phyloP scores from a whole-genome alignment of 2,113 vertebrate species.

The Gasterosteus nipponicus region DNA sequence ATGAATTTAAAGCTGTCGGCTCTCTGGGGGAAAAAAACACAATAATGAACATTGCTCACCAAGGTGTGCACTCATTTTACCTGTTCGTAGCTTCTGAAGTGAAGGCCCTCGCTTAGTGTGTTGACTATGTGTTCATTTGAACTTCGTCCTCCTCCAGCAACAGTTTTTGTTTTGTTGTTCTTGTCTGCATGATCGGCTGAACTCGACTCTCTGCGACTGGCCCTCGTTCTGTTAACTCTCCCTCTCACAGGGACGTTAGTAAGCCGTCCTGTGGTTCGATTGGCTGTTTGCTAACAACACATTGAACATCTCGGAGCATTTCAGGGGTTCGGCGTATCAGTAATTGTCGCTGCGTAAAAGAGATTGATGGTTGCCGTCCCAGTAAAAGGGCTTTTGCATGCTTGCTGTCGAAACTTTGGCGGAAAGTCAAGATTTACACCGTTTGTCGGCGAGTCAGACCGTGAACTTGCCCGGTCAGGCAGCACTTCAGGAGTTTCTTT shows the following conservation, averaged over 20 bases:
- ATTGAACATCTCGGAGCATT: conserved; percentile 23
- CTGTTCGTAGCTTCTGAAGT: background rate
- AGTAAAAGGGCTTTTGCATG: conserved; percentile 52
- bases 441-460: conserved; percentile 12
- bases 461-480: conserved; percentile 68
- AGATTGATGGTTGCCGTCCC: background rate
- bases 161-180: conserved; percentile 42
- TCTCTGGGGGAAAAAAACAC: conserved; percentile 55
- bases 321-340: conserved; percentile 17
- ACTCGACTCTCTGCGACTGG: conserved; percentile 21
- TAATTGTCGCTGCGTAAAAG: conserved; percentile 13
- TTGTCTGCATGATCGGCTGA: conserved; percentile 60
- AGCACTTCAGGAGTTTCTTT: conserved; percentile 43
- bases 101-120: background rate
- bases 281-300: conserved; percentile 62
- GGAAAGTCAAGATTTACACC: conserved; percentile 47
- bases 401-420: conserved; percentile 23
- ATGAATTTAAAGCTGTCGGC: conserved; percentile 23
- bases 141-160: conserved; percentile 83
- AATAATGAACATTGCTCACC: conserved; percentile 10
- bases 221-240: conserved; percentile 15
- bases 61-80: conserved; percentile 39
- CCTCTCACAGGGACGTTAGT: background rate
- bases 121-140: conserved; percentile 22
- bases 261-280: conserved; percentile 1